Conservation (phyloP, 2,888 invertebrate genomes). For the Torymus texanus region DNA sequence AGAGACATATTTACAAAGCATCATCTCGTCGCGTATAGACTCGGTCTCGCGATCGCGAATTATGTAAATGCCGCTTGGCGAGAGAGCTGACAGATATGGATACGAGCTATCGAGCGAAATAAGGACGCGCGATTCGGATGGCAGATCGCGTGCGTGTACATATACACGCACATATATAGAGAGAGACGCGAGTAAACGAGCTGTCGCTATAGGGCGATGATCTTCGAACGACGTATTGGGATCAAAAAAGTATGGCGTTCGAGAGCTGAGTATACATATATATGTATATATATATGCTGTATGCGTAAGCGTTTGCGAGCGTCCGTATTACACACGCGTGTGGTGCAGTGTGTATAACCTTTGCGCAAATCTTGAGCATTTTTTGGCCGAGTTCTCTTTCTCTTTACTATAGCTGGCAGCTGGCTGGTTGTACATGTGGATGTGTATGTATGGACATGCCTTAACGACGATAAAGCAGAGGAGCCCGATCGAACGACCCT, state of each 20-base stretch:
- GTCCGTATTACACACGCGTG: background rate
- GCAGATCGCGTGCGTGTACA: slow-evolving; percentile 1
- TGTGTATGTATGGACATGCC: background rate
- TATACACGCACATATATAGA: background rate
- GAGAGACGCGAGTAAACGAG: slow-evolving; percentile 5
- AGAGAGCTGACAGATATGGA: slow-evolving; percentile 22
- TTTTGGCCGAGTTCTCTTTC: slow-evolving; percentile 44
- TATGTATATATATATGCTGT: no score
- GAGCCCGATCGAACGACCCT: slow-evolving; percentile 29
- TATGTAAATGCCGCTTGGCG: slow-evolving; percentile 48
- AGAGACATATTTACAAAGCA: slow-evolving; percentile 49
- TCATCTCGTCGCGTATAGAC: slow-evolving; percentile 9
- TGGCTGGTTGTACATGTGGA: background rate
- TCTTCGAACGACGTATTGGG: slow-evolving; percentile 46
- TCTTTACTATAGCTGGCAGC: background rate
- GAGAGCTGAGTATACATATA: background rate
- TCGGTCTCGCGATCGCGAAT: slow-evolving; percentile 17
- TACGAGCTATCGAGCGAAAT: slow-evolving; percentile 33
- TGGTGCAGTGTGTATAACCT: background rate
- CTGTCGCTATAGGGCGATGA: background rate
- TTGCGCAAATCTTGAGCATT: slow-evolving; percentile 47
- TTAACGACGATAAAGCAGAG: slow-evolving; percentile 1
- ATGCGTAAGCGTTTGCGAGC: no score
- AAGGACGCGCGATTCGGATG: slow-evolving; percentile 30
- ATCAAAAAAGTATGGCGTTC: slow-evolving; percentile 43